Evolutionary conservation across 1,140 invertebrate genomes (phyloP), one percentile per base, ranked within the genome.

Genomic region (Spodoptera litura): DNA sequence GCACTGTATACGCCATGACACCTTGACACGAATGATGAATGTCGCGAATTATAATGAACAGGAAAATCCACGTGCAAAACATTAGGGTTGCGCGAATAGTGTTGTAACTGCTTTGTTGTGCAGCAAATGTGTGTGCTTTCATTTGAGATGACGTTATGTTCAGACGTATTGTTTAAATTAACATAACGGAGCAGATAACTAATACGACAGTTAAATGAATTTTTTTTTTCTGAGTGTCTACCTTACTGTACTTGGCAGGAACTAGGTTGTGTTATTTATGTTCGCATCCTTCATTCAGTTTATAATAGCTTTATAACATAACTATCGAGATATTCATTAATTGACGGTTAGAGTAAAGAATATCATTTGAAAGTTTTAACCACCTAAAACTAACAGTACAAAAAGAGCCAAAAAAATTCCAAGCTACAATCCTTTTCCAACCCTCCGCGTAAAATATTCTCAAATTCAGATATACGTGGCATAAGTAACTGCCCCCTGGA

Each of bases 401-500:
- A 70, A 52, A 52, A 51, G 61, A 61, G 25, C 13, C 15, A 73
- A 73, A 59, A 73, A 49, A 59, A 5, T 10, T 38, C 5, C 12
- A 53, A 64, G 73, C 15, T 66, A 68, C 62, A 77, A 58, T 52
- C 74, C 62, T 77, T 77, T 77, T 2, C 52, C 59, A 78, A 35
- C 49, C 64, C 53, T 58, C 70, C 38, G 12, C 25, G 12, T 44
- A 78, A 78, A 70, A 71, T 61, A 71, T 78, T 78, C 56, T 53
- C 76, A 61, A 78, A 78, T 71, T 71, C 76, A 78, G 76, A 78
- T 78, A 73, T 89, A 73, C 77, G 62, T 81, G 79, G 85, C 78
- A 87, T 93, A 90, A 94, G 88, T 94, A 93, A 93, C 83, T 90
- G 87, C 86, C 91, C 93, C 91, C 91, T 38, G 85, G 92, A 93